Conservation (phyloP, 2,888 invertebrate genomes). For the Pseudococcus jackbeardsleyi region DNA sequence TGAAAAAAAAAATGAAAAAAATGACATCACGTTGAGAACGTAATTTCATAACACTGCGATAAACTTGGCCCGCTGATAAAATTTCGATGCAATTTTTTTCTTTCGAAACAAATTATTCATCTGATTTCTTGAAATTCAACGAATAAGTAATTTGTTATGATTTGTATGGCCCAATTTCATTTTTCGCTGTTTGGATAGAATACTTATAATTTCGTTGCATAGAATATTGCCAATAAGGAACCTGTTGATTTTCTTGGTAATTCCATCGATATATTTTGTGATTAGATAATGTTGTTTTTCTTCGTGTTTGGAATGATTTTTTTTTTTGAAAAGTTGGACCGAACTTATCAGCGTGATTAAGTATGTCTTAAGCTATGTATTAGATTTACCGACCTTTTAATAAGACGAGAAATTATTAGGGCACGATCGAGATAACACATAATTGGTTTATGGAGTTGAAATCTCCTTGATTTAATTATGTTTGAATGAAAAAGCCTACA, state of each 20-base stretch:
- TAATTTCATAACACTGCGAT: not conserved
- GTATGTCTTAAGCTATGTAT: not conserved
- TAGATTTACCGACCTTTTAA: not conserved
- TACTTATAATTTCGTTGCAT: not conserved
- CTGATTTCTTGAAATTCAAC: not conserved
- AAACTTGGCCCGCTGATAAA: not conserved
- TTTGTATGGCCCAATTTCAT: not conserved
- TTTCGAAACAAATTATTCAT: not conserved
- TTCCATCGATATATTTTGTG: not conserved
- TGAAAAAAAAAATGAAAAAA: too few species aligned
- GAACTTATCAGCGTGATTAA: not conserved
- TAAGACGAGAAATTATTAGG: not conserved
- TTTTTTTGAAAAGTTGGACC: not conserved
- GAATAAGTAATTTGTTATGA: constrained; percentile 18
- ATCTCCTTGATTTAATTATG: not conserved
- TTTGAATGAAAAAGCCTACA: not conserved
- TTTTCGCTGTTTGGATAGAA: not conserved
- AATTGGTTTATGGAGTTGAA: not conserved
- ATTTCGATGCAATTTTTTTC: not conserved
- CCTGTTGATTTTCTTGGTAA: not conserved
- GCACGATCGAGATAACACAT: not conserved
- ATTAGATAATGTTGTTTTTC: not conserved
- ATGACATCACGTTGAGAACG: not conserved
- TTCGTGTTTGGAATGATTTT: not conserved
- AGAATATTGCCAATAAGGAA: not conserved